Percentiles rank a stretch among this genome's conserved stretches.
These are phyloP conservation scores for Anastrepha obliqua DNA, from an alignment of 1,140 invertebrate species.

Conservation along the genomic window DNA sequence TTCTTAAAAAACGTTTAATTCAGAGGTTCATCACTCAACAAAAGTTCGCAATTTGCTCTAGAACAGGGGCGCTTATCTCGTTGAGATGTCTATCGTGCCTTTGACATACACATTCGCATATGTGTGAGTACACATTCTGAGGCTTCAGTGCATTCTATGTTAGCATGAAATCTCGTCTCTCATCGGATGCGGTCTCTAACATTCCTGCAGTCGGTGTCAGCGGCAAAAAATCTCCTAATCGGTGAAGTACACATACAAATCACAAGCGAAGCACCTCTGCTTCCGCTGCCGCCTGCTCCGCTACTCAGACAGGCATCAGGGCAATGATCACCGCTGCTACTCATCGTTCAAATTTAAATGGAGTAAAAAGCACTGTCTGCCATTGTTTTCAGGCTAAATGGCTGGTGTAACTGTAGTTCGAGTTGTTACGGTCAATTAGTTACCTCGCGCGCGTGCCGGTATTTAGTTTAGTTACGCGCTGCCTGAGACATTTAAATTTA, in stretches of 20 bases:
- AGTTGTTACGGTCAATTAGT: constrained; percentile 27
- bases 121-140: constrained; percentile 2
- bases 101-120: constrained; percentile 17
- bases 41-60: neutral
- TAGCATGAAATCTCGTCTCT: constrained; percentile 24
- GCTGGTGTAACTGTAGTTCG: constrained; percentile 31
- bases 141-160: neutral
- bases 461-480: constrained; percentile 11
- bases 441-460: neutral
- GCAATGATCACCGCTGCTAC: neutral
- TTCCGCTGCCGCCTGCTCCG: too few species aligned
- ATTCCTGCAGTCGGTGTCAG: neutral
- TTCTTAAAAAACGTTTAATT: too few species aligned
- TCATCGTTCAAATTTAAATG: neutral
- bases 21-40: neutral
- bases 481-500: neutral
- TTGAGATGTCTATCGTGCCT: constrained; percentile 8
- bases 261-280: neutral
- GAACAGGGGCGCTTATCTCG: constrained; percentile 12
- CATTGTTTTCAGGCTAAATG: constrained; percentile 13
- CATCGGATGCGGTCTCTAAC: neutral
- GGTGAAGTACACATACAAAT: neutral
- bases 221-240: neutral
- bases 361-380: neutral
- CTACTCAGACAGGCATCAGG: too few species aligned